These are phyloP conservation scores for Loris lydekkerianus DNA, from an alignment of 2,797 vertebrate species.

Conservation along the genomic window DNA sequence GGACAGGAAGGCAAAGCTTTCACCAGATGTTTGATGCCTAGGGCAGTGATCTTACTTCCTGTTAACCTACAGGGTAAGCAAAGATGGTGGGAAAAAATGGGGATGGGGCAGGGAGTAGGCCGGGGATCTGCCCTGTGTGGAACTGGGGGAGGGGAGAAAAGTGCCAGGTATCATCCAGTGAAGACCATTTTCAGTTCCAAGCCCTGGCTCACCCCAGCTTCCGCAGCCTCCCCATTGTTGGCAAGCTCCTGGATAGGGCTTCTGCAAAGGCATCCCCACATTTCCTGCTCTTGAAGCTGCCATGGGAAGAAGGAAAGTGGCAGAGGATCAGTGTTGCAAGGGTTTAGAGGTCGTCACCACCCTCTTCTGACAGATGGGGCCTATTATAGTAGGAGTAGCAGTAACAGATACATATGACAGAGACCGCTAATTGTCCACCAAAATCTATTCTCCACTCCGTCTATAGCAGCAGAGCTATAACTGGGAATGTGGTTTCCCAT, in stretches of 20 bases:
- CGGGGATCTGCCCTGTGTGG: background rate
- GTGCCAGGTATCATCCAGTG: background rate
- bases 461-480: background rate
- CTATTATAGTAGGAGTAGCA: background rate
- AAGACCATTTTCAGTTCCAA: background rate
- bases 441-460: background rate
- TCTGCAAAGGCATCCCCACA: slow-evolving; percentile 92
- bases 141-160: background rate
- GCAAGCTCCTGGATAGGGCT: slow-evolving; percentile 90
- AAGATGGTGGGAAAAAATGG: background rate
- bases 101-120: no score
- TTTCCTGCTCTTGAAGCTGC: slow-evolving; percentile 94
- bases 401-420: background rate
- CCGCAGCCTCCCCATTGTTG: slow-evolving; percentile 88
- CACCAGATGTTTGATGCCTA: slow-evolving; percentile 89
- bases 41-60: slow-evolving; percentile 89
- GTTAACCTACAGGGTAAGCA: slow-evolving; percentile 88
- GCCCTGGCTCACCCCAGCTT: slow-evolving; percentile 91
- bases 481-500: background rate
- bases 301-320: slow-evolving; percentile 69
- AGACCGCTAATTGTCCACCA: background rate
- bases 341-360: background rate
- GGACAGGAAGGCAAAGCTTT: slow-evolving; percentile 89
- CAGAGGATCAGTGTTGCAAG: background rate
- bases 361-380: background rate